These are phyloP conservation scores for Drosophila takahashii DNA, from an alignment of 1,140 invertebrate species.

Conservation along the genomic window DNA sequence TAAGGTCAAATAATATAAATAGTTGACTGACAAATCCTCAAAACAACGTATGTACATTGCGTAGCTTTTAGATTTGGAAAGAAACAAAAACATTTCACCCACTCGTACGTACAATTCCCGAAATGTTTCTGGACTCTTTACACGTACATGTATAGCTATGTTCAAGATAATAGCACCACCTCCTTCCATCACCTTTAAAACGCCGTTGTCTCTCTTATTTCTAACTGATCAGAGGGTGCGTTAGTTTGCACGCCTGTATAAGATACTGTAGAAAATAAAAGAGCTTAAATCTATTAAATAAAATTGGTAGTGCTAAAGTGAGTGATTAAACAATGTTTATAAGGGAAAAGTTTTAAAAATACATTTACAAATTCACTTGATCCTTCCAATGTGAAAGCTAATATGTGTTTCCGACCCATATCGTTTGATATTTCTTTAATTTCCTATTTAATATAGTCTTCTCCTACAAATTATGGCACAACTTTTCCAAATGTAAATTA, in stretches of 20 bases:
- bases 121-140: constrained; percentile 5
- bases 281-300: neutral
- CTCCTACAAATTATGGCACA: neutral
- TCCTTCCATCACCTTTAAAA: neutral
- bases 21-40: constrained; percentile 12
- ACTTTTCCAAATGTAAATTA: neutral
- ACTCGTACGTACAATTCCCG: constrained; percentile 9
- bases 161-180: constrained; percentile 10
- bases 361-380: neutral
- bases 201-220: neutral
- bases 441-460: neutral
- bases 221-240: neutral
- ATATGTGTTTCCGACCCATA: neutral
- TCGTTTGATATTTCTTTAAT: neutral
- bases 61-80: constrained; percentile 25
- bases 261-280: neutral
- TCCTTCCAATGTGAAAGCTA: neutral
- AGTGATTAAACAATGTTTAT: neutral
- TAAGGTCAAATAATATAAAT: constrained; percentile 35
- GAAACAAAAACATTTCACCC: constrained; percentile 12
- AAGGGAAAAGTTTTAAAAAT: neutral
- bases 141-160: constrained; percentile 36
- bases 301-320: neutral
- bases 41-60: constrained; percentile 35
- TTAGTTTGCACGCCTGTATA: neutral